These are phyloP conservation scores for Lamproptera curius DNA, from an alignment of 2,888 invertebrate genomes.

Conservation along the genomic window DNA sequence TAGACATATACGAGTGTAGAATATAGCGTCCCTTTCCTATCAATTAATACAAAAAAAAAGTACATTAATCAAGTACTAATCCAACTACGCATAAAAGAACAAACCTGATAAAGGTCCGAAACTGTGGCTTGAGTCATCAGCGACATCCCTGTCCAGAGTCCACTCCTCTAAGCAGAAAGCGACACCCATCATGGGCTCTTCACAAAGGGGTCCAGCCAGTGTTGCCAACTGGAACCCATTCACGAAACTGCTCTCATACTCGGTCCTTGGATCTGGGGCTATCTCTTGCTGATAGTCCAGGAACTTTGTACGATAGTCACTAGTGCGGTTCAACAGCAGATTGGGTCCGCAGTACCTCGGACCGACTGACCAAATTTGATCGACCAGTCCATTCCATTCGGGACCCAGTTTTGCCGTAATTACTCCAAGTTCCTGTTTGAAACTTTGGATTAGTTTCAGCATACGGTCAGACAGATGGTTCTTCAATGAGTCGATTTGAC, in stretches of 20 bases:
- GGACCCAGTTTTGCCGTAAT: slow-evolving; percentile 79
- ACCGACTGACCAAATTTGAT: slow-evolving; percentile 94
- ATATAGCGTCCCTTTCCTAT: no score
- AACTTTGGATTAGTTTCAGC: slow-evolving; percentile 61
- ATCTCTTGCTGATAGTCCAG: slow-evolving; percentile 57
- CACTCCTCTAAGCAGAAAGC: slow-evolving; percentile 94
- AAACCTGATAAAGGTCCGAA: slow-evolving; percentile 80
- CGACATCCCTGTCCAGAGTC: slow-evolving; percentile 72
- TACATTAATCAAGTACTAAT: no score
- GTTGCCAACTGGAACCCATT: slow-evolving; percentile 93
- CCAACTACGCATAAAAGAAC: no score
- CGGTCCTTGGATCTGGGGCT: slow-evolving; percentile 74
- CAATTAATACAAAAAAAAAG: no score
- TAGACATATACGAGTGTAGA: no score
- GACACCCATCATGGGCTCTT: slow-evolving; percentile 97
- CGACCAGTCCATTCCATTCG: slow-evolving; percentile 72
- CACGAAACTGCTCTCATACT: slow-evolving; percentile 86
- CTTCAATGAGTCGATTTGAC: slow-evolving; percentile 47
- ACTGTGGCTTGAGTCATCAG: slow-evolving; percentile 54
- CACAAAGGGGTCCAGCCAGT: slow-evolving; percentile 95
- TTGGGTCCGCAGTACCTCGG: slow-evolving; percentile 94
- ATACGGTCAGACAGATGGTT: slow-evolving; percentile 59
- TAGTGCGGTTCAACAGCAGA: slow-evolving; percentile 89
- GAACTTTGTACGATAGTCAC: slow-evolving; percentile 77
- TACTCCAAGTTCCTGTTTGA: slow-evolving; percentile 76